These are phyloP conservation scores for Ligdia adustata DNA, from an alignment of 2,888 invertebrate genomes.

Conservation along the genomic window DNA sequence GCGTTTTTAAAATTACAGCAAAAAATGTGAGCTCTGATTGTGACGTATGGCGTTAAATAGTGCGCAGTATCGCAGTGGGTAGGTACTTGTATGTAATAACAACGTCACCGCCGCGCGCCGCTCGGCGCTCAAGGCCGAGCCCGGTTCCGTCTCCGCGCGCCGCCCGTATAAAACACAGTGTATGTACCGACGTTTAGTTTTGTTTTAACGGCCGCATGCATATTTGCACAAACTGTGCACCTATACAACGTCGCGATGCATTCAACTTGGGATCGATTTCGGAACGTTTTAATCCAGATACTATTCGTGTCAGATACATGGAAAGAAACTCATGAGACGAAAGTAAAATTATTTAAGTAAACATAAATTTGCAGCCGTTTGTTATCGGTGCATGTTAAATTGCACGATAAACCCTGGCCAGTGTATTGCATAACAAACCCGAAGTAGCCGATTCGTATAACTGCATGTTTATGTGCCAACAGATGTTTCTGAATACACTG, in stretches of 20 bases:
- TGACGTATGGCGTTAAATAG: constrained; percentile 12
- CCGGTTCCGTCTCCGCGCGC: constrained; percentile 12
- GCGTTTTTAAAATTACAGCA: constrained; percentile 17
- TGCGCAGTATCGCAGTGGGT: constrained; percentile 18
- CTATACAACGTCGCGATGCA: neutral
- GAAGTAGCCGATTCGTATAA: neutral
- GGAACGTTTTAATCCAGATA: neutral
- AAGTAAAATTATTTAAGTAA: constrained; percentile 3
- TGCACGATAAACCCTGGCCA: constrained; percentile 18
- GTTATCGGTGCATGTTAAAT: constrained; percentile 18
- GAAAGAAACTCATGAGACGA: no score
- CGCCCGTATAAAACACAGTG: constrained; percentile 21
- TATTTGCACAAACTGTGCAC: neutral
- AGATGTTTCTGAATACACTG: constrained; percentile 1
- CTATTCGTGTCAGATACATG: no score
- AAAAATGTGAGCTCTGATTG: constrained; percentile 8
- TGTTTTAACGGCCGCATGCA: constrained; percentile 22
- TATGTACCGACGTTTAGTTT: constrained; percentile 20
- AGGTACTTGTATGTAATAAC: no score
- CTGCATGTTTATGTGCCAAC: neutral
- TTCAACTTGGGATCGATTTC: neutral
- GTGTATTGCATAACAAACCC: constrained; percentile 14
- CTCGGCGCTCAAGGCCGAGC: constrained; percentile 20
- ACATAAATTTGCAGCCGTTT: constrained; percentile 5
- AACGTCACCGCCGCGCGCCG: no score